Evolutionary conservation across 2,797 vertebrate species (phyloP), one percentile per base, ranked within the genome.

Genomic region (Cetoscarus ocellatus): DNA sequence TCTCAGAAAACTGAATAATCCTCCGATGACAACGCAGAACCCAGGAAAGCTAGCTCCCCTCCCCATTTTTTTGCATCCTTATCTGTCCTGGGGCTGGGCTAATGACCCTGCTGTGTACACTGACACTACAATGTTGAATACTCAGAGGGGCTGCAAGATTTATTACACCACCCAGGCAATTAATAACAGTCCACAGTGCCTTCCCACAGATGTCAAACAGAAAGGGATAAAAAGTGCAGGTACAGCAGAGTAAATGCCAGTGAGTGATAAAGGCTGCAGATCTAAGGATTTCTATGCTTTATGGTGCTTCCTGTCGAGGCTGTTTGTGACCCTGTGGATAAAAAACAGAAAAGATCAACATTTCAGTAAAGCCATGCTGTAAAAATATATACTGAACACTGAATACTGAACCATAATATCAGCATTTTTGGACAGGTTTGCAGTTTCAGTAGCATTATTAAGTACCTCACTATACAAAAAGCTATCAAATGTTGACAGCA

Each of bases 141-240:
- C 92, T 92, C 83, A 57, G 70, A 86, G 88, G 91, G 87, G 59
- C 79, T 58, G n/a, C 27, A 90, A 94, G 91, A 94, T 94, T 90
- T 92, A 94, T 94, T 88, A 92, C 92, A 82, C 82, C 87, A 84
- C 48, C 62, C 77, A 72, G 86, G 83, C 88, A 93, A 94, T 94
- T 94, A 93, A 94, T 94, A 94, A 92, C 74, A 87, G 86, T 86
- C 83, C 70, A 75, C 47, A 68, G 84, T 84, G 82, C 84, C 70
- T 88, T 87, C 77, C 64, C 86, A 86, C 79, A 77, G 81, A 88
- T 77, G 88, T 90, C 86, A 90, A 86, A 67, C 77, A 86, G 79
- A 75, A 44, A 73, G 83, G 82, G 64, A 88, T 84, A 87, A 91
- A 93, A 93, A 91, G 73, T 94, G 90, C 92, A 93, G 84, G 87